Percentiles rank a stretch among this genome's conserved stretches.
These are phyloP conservation scores for Sitodiplosis mosellana DNA, from an alignment of 1,140 invertebrate genomes.

Conservation along the genomic window DNA sequence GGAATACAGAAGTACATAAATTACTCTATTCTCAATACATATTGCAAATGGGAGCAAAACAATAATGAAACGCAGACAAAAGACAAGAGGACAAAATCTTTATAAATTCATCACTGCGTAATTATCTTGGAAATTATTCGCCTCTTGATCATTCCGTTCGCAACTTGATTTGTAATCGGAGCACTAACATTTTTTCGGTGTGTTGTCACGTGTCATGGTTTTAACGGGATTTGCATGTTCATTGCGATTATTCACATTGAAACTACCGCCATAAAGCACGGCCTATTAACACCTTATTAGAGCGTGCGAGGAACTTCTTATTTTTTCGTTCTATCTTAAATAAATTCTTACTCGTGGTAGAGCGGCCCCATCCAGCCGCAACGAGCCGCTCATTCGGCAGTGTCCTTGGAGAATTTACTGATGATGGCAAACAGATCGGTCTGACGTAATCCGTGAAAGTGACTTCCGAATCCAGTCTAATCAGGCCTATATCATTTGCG, in stretches of 20 bases:
- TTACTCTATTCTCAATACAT: too few relatives aligned
- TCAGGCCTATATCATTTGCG: slow-evolving; percentile 29
- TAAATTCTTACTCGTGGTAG: slow-evolving; percentile 19
- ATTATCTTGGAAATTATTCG: slow-evolving; percentile 20
- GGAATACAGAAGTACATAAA: too few relatives aligned
- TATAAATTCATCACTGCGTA: slow-evolving; percentile 10
- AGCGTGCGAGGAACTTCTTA: neutral
- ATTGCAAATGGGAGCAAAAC: too few relatives aligned
- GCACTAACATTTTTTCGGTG: too few relatives aligned
- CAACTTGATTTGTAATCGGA: neutral
- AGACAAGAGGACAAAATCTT: too few relatives aligned
- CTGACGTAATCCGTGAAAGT: slow-evolving; percentile 29
- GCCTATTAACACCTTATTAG: neutral
- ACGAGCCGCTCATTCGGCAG: slow-evolving; percentile 22
- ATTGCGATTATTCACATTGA: slow-evolving; percentile 28
- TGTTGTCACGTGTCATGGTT: too few relatives aligned
- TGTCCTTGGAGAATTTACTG: slow-evolving; percentile 7
- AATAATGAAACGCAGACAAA: neutral
- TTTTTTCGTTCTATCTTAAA: neutral
- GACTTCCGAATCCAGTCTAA: slow-evolving; percentile 23
- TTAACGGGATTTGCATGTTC: too few relatives aligned
- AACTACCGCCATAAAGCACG: slow-evolving; percentile 20
- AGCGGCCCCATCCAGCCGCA: slow-evolving; percentile 49
- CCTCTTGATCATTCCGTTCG: slow-evolving; percentile 17
- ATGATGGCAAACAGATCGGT: slow-evolving; percentile 35